These are phyloP conservation scores for Aporophyla nigra DNA, from an alignment of 2,888 invertebrate genomes.

Conservation along the genomic window DNA sequence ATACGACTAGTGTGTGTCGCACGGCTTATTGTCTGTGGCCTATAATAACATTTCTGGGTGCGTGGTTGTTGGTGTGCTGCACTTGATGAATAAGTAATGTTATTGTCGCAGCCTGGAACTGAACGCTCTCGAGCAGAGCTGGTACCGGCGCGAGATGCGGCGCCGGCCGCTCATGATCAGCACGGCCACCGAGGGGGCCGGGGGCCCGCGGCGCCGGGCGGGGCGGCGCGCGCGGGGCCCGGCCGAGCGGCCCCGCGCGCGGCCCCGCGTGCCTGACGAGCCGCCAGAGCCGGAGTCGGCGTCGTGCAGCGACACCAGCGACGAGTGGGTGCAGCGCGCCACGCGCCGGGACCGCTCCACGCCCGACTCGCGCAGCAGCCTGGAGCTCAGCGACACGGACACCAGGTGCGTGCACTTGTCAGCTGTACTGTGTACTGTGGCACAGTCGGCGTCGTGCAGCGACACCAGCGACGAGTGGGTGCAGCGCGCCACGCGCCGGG, in stretches of 20 bases:
- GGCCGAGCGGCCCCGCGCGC: conserved; percentile 58
- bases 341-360: conserved; percentile 48
- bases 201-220: conserved; percentile 59
- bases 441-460: no score
- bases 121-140: conserved; percentile 90
- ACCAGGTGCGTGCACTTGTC: conserved; percentile 44
- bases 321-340: conserved; percentile 79
- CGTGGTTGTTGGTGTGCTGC: no score
- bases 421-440: no score
- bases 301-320: conserved; percentile 76
- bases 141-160: conserved; percentile 94
- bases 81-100: no score
- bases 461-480: conserved; percentile 82
- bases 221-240: conserved; percentile 56
- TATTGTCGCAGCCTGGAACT: conserved; percentile 75
- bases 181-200: conserved; percentile 85
- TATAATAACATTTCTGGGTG: no score
- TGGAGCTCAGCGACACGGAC: conserved; percentile 70
- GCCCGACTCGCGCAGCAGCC: conserved; percentile 64
- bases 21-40: no score
- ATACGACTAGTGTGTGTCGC: no score
- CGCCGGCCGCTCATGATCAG: conserved; percentile 94
- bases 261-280: conserved; percentile 54
- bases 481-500: conserved; percentile 70
- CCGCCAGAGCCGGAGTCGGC: conserved; percentile 46